phyloP scores from a whole-genome alignment of 2,888 invertebrate genomes.

The Cheilosia soror region DNA sequence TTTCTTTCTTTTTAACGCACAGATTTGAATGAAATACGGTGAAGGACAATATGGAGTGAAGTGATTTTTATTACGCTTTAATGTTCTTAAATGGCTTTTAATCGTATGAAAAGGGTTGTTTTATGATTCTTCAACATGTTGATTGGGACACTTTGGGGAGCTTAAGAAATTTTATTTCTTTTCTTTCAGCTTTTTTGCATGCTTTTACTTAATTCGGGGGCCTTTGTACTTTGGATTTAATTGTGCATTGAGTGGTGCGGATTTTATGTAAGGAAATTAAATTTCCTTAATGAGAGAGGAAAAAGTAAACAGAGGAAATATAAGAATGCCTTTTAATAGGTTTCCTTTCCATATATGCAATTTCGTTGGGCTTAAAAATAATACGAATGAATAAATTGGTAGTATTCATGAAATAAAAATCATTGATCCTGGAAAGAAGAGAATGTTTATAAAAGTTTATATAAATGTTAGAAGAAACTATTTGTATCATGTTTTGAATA shows the following conservation, averaged over 20 bases:
- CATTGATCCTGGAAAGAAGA: too few relatives aligned
- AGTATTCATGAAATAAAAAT: too few relatives aligned
- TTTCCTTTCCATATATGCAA: too few relatives aligned
- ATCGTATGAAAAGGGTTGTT: slow-evolving; percentile 60
- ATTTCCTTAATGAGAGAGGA: neutral
- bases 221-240: slow-evolving; percentile 27
- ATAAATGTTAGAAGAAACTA: too few relatives aligned
- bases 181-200: slow-evolving; percentile 4
- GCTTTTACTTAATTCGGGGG: slow-evolving; percentile 9
- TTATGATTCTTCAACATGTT: slow-evolving; percentile 66
- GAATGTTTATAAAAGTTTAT: too few relatives aligned
- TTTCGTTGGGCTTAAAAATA: too few relatives aligned
- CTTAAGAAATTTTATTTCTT: slow-evolving; percentile 61
- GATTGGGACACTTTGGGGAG: slow-evolving; percentile 53
- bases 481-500: too few relatives aligned
- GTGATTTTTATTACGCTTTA: slow-evolving; percentile 70
- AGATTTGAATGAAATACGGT: slow-evolving; percentile 26
- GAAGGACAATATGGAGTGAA: slow-evolving; percentile 38
- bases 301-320: neutral
- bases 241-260: slow-evolving; percentile 20
- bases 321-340: too few relatives aligned
- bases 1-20: slow-evolving; percentile 31
- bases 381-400: too few relatives aligned
- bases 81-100: slow-evolving; percentile 57
- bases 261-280: neutral